phyloP scores from a whole-genome alignment of 2,888 invertebrate genomes.

The Sinodicranocentrus sp. region DNA sequence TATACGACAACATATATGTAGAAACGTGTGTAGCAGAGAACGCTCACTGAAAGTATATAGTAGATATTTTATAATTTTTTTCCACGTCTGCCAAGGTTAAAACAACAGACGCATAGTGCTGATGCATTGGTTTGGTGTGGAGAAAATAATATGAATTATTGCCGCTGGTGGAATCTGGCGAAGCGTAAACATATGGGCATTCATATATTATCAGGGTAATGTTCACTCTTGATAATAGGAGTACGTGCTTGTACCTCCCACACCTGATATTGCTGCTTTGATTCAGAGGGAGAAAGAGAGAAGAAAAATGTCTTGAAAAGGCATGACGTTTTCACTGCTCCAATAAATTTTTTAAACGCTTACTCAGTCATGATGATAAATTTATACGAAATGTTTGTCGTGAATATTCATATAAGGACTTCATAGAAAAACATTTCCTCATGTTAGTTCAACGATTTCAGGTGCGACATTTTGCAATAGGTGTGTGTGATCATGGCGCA shows the following conservation, averaged over 20 bases:
- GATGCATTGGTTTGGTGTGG: conserved; percentile 14
- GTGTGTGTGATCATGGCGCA: background rate
- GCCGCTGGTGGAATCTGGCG: conserved; percentile 32
- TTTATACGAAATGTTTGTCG: background rate
- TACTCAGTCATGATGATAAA: conserved; percentile 20
- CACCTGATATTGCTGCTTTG: background rate
- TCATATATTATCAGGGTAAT: too few relatives aligned
- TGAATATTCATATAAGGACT: conserved; percentile 50
- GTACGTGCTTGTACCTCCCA: background rate
- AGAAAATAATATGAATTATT: conserved; percentile 43
- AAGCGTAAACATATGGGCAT: background rate
- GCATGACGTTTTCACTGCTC: conserved; percentile 49
- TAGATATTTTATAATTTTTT: too few relatives aligned
- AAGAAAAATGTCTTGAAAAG: background rate
- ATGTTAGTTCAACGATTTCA: conserved; percentile 6
- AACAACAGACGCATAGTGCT: conserved; percentile 44
- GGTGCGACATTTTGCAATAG: conserved; percentile 14
- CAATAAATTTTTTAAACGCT: conserved; percentile 51
- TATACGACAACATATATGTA: too few relatives aligned
- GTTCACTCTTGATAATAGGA: too few relatives aligned
- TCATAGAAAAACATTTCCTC: background rate
- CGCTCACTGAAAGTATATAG: too few relatives aligned
- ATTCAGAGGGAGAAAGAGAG: background rate
- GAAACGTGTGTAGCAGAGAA: too few relatives aligned
- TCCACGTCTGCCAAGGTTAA: conserved; percentile 58